Conservation (phyloP, 2,888 invertebrate genomes). For the Callosobruchus maculatus region DNA sequence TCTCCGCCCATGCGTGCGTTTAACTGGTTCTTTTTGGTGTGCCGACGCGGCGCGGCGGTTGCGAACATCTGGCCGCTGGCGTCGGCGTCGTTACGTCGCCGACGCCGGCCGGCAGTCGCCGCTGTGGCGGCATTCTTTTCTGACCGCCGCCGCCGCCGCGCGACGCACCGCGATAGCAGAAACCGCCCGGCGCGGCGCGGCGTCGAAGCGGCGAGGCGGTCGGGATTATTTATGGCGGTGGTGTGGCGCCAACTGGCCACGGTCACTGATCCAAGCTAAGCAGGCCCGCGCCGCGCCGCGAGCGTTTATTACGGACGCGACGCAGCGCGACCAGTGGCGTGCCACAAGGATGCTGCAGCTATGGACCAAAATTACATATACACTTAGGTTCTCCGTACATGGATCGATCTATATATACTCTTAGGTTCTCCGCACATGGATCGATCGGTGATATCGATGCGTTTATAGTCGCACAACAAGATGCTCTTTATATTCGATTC, state of each 20-base stretch:
- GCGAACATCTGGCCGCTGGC: slow-evolving; percentile 49
- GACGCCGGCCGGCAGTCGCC: slow-evolving; percentile 1
- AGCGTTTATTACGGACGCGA: slow-evolving; percentile 2
- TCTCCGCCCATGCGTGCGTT: slow-evolving; percentile 17
- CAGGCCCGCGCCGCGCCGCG: slow-evolving; percentile 19
- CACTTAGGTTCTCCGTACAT: too few species aligned
- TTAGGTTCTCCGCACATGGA: too few species aligned
- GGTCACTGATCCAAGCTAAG: slow-evolving; percentile 47
- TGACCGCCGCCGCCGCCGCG: slow-evolving; percentile 21
- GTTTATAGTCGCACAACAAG: too few species aligned
- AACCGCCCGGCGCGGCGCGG: slow-evolving; percentile 13
- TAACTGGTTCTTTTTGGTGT: slow-evolving; percentile 15
- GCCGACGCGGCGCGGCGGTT: slow-evolving; percentile 5
- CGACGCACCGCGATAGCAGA: not conserved
- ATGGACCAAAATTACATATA: not conserved
- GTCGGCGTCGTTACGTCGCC: slow-evolving; percentile 34
- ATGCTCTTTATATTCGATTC: too few species aligned
- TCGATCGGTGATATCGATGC: too few species aligned
- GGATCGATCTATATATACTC: too few species aligned
- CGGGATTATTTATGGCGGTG: slow-evolving; percentile 51
- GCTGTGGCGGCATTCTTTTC: slow-evolving; percentile 2
- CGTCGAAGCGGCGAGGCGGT: slow-evolving; percentile 42
- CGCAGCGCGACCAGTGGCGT: not conserved
- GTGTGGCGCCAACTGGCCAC: slow-evolving; percentile 52
- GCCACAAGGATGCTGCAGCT: not conserved